These are phyloP conservation scores for Cephus nigrinus DNA, from an alignment of 2,888 invertebrate genomes.

Conservation along the genomic window DNA sequence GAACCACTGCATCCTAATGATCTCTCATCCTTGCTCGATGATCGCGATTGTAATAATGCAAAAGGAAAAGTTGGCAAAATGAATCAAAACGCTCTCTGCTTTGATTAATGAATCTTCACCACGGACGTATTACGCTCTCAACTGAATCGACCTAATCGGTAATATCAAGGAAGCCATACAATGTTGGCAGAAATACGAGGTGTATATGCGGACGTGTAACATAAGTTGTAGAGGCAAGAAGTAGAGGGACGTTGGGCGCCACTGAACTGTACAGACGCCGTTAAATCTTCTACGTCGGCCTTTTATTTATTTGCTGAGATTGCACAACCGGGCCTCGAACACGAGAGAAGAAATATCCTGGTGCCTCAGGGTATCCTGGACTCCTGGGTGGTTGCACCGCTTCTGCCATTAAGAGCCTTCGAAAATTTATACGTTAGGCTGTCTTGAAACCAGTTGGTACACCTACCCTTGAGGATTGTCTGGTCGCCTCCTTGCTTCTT, in stretches of 20 bases:
- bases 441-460: conserved; percentile 1
- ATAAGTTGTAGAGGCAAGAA: background rate
- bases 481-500: background rate
- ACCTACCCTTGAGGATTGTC: background rate
- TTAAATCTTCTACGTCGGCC: background rate
- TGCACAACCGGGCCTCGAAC: conserved; percentile 6
- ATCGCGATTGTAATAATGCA: background rate
- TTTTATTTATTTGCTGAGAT: background rate
- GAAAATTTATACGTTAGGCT: background rate
- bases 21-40: background rate
- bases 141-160: background rate
- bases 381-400: conserved; percentile 8
- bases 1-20: background rate
- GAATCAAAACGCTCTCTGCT: background rate
- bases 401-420: conserved; percentile 3
- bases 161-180: background rate
- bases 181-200: background rate
- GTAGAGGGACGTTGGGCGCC: background rate
- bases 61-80: background rate
- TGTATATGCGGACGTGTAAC: background rate
- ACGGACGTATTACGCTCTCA: background rate
- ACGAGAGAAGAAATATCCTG: background rate
- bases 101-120: background rate
- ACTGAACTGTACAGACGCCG: background rate
- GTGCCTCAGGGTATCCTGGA: background rate